Conservation (phyloP, 2,113 vertebrate species). For the Perccottus glenii region DNA sequence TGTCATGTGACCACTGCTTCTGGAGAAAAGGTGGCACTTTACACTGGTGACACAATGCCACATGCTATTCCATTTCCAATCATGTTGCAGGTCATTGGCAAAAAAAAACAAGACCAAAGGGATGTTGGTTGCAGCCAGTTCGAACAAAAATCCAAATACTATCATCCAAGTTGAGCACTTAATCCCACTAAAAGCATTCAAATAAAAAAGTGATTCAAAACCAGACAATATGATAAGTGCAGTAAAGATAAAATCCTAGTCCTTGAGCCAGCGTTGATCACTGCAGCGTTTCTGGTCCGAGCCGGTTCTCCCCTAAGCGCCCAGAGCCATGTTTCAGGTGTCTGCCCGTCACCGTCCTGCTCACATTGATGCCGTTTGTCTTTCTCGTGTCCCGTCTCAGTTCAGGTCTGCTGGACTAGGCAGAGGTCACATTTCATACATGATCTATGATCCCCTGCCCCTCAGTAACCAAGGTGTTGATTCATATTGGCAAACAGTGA, state of each 20-base stretch:
- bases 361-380: conserved; percentile 45
- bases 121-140: neutral
- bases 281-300: neutral
- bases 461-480: conserved; percentile 2
- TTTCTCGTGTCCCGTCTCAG: conserved; percentile 28
- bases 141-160: conserved; percentile 15
- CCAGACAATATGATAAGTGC: neutral
- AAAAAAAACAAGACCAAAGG: conserved; percentile 7
- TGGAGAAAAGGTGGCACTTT: neutral
- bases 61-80: neutral
- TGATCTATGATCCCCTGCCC: conserved; percentile 42
- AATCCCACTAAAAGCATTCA: neutral
- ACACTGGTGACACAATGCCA: neutral
- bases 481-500: neutral
- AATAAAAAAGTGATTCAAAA: neutral
- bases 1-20: neutral
- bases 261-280: neutral
- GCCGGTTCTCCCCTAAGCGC: neutral
- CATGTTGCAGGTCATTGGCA: neutral
- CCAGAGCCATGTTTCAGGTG: conserved; percentile 23
- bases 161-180: neutral
- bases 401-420: conserved; percentile 33
- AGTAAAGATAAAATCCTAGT: neutral
- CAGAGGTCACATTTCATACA: conserved; percentile 64
- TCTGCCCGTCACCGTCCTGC: conserved; percentile 10